Evolutionary conservation across 1,140 invertebrate genomes (phyloP).

Genomic region (Homarus americanus): DNA sequence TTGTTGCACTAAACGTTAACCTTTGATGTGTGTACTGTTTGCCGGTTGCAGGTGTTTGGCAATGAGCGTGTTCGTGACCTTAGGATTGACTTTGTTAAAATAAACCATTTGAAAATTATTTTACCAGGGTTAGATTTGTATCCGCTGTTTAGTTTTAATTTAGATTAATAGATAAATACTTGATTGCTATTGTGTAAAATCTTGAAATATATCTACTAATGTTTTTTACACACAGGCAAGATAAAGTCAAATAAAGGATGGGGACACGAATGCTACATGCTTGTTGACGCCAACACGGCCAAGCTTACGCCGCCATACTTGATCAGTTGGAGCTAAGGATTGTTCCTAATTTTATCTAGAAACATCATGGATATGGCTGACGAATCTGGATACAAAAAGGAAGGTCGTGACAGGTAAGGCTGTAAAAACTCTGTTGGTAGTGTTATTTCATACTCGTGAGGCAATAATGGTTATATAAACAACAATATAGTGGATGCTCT

Average conservation of each 20-base stretch:
- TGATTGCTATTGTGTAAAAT: neutral
- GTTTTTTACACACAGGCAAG: neutral
- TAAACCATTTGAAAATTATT: neutral
- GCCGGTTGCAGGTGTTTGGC: neutral
- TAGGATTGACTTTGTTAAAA: neutral
- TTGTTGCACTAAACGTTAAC: neutral
- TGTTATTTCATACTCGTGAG: too few relatives aligned
- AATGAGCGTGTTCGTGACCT: neutral
- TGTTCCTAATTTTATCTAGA: neutral
- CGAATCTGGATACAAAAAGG: neutral
- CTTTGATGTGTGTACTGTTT: neutral
- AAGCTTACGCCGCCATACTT: neutral
- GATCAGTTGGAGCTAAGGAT: neutral
- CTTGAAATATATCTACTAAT: neutral
- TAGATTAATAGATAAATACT: neutral
- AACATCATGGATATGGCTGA: constrained; percentile 24
- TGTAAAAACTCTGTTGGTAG: neutral
- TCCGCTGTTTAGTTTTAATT: neutral
- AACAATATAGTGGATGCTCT: too few relatives aligned
- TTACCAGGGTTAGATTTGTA: neutral
- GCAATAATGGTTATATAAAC: too few relatives aligned
- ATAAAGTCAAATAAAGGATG: neutral
- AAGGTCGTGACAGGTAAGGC: neutral
- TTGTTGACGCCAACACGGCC: constrained; percentile 10
- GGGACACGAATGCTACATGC: neutral